phyloP scores from a whole-genome alignment of 2,113 vertebrate genomes.

The Phylloscopus trochilus region DNA sequence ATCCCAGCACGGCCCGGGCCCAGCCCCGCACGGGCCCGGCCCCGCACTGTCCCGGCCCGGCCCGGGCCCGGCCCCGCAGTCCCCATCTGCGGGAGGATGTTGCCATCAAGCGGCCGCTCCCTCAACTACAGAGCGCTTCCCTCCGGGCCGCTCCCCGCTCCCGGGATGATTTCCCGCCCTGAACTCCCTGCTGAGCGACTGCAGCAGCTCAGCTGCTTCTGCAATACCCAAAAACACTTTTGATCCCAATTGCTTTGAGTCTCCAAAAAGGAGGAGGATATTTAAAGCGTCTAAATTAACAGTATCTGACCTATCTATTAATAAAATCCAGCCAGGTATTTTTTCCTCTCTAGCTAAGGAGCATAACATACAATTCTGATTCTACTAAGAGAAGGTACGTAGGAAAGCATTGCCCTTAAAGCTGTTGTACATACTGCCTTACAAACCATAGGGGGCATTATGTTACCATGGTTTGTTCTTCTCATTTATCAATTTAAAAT shows the following conservation, averaged over 20 bases:
- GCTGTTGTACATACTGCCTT: neutral
- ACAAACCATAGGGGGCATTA: conserved; percentile 61
- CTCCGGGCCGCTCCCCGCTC: neutral
- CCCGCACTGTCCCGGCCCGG: too few relatives aligned
- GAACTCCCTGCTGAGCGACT: neutral
- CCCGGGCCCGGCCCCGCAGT: too few relatives aligned
- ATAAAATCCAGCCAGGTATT: neutral
- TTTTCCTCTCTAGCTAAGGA: neutral
- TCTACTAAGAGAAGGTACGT: neutral
- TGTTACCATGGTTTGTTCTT: conserved; percentile 27
- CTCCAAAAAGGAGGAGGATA: neutral
- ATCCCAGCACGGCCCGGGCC: too few relatives aligned
- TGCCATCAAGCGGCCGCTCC: conserved; percentile 63
- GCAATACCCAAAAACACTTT: neutral
- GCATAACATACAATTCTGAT: neutral
- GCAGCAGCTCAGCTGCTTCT: neutral
- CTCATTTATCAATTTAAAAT: neutral
- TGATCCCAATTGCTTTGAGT: neutral
- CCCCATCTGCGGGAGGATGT: conserved; percentile 11
- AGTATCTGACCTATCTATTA: neutral
- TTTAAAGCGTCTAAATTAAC: neutral
- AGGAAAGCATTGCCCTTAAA: neutral
- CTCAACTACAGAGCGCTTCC: neutral
- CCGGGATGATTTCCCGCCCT: neutral
- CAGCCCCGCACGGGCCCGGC: too few relatives aligned